Conservation (phyloP, 2,888 invertebrate species). For the Polydrusus tereticollis region DNA sequence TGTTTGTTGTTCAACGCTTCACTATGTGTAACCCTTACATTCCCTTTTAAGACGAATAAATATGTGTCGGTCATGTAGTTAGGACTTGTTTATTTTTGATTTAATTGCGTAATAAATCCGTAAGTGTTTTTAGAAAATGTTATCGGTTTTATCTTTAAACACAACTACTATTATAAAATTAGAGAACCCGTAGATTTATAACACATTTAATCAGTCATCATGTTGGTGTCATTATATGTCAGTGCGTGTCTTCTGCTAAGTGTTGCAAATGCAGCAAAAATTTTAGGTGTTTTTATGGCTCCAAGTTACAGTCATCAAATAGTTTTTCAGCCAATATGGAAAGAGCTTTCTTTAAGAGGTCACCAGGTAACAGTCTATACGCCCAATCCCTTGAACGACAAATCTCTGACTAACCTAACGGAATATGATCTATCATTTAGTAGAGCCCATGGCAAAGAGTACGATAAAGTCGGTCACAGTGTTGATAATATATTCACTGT, state of each 20-base stretch:
- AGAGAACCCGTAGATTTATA: background rate
- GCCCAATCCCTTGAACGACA: slow-evolving; percentile 62
- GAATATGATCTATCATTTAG: slow-evolving; percentile 60
- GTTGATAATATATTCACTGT: slow-evolving; percentile 36
- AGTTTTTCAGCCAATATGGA: slow-evolving; percentile 66
- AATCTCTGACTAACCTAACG: slow-evolving; percentile 61
- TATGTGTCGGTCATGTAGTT: too few relatives aligned
- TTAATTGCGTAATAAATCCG: background rate
- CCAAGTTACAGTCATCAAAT: slow-evolving; percentile 70
- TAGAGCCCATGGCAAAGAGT: slow-evolving; percentile 4
- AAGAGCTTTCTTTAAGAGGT: slow-evolving; percentile 67
- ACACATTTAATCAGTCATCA: background rate
- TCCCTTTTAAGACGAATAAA: too few relatives aligned
- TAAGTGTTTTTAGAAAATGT: background rate
- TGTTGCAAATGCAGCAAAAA: slow-evolving; percentile 58
- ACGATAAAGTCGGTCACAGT: slow-evolving; percentile 38
- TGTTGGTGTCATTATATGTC: background rate
- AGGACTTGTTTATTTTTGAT: background rate
- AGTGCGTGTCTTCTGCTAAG: slow-evolving; percentile 18
- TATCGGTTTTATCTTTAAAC: background rate
- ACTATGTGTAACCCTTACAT: too few relatives aligned
- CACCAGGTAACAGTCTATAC: slow-evolving; percentile 69
- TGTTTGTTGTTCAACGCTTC: too few relatives aligned
- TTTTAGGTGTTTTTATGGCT: slow-evolving; percentile 66
- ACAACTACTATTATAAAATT: background rate